phyloP scores from a whole-genome alignment of 2,888 invertebrate species.

The Rhingia campestris region DNA sequence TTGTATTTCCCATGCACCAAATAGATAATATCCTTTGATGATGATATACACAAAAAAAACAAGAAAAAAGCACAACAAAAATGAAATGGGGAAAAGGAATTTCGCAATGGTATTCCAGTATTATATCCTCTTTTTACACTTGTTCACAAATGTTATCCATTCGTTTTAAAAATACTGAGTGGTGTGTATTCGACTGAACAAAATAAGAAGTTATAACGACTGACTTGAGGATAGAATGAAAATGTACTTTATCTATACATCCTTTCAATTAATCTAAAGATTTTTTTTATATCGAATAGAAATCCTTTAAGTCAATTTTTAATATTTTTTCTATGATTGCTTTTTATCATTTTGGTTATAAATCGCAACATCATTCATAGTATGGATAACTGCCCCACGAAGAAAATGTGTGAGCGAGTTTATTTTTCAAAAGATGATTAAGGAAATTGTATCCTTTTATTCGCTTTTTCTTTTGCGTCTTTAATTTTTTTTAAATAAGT shows the following conservation, averaged over 20 bases:
- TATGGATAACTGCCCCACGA: no score
- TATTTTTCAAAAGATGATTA: conserved; percentile 1
- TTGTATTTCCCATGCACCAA: conserved; percentile 8
- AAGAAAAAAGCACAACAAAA: not conserved
- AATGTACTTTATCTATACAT: not conserved
- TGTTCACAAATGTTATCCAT: conserved; percentile 17
- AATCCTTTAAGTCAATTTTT: conserved; percentile 16
- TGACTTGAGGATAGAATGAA: not conserved
- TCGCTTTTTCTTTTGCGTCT: conserved; percentile 1
- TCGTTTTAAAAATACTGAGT: not conserved
- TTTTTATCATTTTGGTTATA: not conserved
- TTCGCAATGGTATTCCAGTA: conserved; percentile 20
- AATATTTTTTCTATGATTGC: not conserved
- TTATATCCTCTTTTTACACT: conserved; percentile 23
- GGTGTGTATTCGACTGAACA: not conserved
- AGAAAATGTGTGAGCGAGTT: no score
- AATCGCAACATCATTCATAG: no score
- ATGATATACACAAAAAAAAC: not conserved
- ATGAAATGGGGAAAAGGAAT: conserved; percentile 16
- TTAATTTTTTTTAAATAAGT: not conserved
- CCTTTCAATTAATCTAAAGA: conserved; percentile 20
- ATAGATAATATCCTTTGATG: conserved; percentile 24
- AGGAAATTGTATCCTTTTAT: conserved; percentile 17
- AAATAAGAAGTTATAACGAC: conserved; percentile 1
- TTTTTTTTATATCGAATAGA: not conserved